phyloP scores from a whole-genome alignment of 37 sponge, comb jelly and placozoan genomes.

The Lycopodina hypogea region DNA sequence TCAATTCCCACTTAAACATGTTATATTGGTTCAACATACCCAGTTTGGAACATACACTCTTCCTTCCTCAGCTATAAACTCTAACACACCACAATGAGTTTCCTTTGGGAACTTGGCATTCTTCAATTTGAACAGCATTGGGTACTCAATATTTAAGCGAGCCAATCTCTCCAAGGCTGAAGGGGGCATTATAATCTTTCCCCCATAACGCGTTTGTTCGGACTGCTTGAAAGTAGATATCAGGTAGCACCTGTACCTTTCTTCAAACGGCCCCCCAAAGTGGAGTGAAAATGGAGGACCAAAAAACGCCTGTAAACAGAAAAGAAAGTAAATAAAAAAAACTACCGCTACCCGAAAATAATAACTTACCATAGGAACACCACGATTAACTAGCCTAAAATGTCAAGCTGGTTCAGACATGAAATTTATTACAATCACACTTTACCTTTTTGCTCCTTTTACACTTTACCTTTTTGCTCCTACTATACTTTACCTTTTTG shows the following conservation, averaged over 20 bases:
- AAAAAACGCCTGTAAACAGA: constrained; percentile 29
- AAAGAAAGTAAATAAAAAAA: constrained; percentile 1
- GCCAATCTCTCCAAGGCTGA: constrained; percentile 92
- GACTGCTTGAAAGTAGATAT: constrained; percentile 62
- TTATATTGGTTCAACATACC: constrained; percentile 73
- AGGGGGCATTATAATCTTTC: constrained; percentile 96
- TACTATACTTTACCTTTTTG: too few species aligned
- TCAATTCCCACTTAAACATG: too few species aligned
- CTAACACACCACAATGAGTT: constrained; percentile 95
- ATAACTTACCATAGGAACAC: neutral
- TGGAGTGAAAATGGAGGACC: constrained; percentile 27
- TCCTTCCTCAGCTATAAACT: constrained; percentile 98
- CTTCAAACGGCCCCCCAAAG: constrained; percentile 34
- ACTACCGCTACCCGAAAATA: neutral
- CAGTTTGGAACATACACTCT: constrained; percentile 91
- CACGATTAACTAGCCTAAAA: neutral
- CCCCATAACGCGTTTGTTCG: constrained; percentile 80
- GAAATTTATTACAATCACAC: neutral
- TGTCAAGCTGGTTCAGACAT: neutral
- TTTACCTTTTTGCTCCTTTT: too few species aligned
- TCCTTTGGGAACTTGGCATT: constrained; percentile 13
- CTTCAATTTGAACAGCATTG: constrained; percentile 92
- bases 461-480: too few species aligned
- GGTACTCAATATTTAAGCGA: constrained; percentile 70
- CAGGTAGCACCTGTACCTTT: constrained; percentile 67